phyloP scores from a whole-genome alignment of 2,797 vertebrate species.

The Galagoides demidoff region DNA sequence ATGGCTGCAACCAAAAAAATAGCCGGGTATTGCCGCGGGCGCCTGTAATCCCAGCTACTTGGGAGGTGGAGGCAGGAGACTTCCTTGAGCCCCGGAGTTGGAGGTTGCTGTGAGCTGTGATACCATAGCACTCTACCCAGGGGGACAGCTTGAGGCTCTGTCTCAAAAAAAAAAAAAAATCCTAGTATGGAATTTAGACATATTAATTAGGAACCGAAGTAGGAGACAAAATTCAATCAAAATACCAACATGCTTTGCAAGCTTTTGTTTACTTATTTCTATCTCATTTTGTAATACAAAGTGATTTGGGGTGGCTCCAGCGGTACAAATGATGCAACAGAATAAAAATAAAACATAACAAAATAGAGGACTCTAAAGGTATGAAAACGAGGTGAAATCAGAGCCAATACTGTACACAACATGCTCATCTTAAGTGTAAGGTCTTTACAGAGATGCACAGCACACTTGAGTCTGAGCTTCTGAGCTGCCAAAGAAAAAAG shows the following conservation, averaged over 20 bases:
- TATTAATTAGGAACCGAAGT: background rate
- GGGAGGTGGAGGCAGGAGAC: too few relatives aligned
- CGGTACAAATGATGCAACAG: background rate
- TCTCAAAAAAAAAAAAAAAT: background rate
- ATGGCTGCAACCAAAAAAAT: too few relatives aligned
- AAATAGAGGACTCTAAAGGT: background rate
- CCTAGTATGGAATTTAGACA: background rate
- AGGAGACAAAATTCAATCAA: background rate
- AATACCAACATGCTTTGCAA: background rate
- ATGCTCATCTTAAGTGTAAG: background rate
- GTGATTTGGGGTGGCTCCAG: background rate
- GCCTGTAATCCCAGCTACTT: too few relatives aligned
- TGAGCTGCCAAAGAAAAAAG: background rate
- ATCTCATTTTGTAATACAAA: background rate
- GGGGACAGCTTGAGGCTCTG: too few relatives aligned
- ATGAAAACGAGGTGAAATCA: background rate
- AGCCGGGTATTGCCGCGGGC: too few relatives aligned
- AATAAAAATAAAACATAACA: background rate
- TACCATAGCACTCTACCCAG: too few relatives aligned
- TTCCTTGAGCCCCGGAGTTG: too few relatives aligned
- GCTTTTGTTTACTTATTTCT: conserved; percentile 16
- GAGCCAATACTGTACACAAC: background rate
- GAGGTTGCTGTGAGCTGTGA: too few relatives aligned
- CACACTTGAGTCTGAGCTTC: background rate
- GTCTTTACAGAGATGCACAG: background rate